Conservation (phyloP, 1,140 invertebrate genomes). For the Bombus waltoni region DNA sequence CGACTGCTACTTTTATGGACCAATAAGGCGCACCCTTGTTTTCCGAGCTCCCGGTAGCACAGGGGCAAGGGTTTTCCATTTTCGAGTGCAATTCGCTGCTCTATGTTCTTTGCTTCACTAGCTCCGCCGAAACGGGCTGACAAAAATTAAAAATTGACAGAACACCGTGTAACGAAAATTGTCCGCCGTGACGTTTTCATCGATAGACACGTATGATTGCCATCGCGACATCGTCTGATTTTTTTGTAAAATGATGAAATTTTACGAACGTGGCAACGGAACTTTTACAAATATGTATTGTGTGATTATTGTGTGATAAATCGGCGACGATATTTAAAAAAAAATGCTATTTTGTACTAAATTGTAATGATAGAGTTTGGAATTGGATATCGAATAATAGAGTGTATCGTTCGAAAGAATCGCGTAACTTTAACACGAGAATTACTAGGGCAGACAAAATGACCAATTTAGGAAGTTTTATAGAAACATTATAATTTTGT, state of each 20-base stretch:
- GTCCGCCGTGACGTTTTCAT: not conserved
- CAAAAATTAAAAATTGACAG: not conserved
- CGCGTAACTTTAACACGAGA: too few relatives aligned
- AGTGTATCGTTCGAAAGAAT: too few relatives aligned
- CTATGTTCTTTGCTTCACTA: not conserved
- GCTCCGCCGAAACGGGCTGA: not conserved
- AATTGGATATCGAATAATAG: too few relatives aligned
- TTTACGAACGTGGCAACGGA: not conserved
- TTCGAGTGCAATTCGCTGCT: not conserved
- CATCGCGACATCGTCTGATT: not conserved
- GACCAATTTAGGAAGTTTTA: too few relatives aligned
- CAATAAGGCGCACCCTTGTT: not conserved
- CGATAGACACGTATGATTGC: not conserved
- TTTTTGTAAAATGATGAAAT: not conserved
- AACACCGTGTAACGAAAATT: not conserved
- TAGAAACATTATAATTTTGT: too few relatives aligned
- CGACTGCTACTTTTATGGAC: not conserved
- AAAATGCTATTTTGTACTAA: too few relatives aligned
- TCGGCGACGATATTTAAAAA: not conserved
- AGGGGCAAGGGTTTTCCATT: slow-evolving; percentile 2
- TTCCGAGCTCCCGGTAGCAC: not conserved
- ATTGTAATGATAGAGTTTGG: too few relatives aligned
- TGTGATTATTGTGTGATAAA: not conserved
- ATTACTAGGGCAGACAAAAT: too few relatives aligned
- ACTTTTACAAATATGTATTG: not conserved